Base-by-base conservation (phyloP, 2,113 vertebrate genomes). In the Machaerirhynchus nigripectus region DNA sequence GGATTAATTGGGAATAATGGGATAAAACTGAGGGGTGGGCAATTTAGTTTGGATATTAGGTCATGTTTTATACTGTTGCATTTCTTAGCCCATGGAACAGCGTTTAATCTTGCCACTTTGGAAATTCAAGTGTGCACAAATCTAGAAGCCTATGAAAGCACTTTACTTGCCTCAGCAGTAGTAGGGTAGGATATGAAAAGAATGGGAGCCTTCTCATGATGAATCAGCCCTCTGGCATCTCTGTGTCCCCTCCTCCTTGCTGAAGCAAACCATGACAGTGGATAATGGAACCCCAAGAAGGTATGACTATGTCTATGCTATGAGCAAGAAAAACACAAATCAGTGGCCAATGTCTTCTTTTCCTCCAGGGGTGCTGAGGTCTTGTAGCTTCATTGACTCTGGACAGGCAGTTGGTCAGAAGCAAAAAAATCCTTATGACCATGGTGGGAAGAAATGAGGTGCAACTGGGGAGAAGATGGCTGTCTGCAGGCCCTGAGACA, bases 1-100 rank as follows among this genome's bases (percentile, higher is more conserved):
- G 81, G 74, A 73, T 93, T 89, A 79, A 77, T 76, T 91, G 35
- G 69, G 53, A 91, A 31, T 79, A 87, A 87, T 53, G 31, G 80
- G 84, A 85, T 83, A 65, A 93, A 94, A 91, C 17, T 67, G 64
- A 33, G 74, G 18, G 24, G 17, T 37, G 17, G 18, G 6, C 14
- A 61, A 11, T 71, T 90, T 64, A 20, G 33, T 70, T 79, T 93
- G 81, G 61, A 11, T 95, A 69, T 91, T 80, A 73, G n/a, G 69
- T 93, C 49, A 64, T 1, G 0, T 31, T 76, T 87, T 44, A 40
- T 10, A 10, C 33, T 73, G 70, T 53, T 10, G 6, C 26, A 39
- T 91, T 84, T 84, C 35, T 91, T 3, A 85, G 27, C 18, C 16
- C 1, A 1, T 46, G n/a, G 47, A 87, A 68, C 9, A 73, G 26